These are phyloP conservation scores for Neoarius graeffei DNA, from an alignment of 2,113 vertebrate genomes.

Conservation along the genomic window DNA sequence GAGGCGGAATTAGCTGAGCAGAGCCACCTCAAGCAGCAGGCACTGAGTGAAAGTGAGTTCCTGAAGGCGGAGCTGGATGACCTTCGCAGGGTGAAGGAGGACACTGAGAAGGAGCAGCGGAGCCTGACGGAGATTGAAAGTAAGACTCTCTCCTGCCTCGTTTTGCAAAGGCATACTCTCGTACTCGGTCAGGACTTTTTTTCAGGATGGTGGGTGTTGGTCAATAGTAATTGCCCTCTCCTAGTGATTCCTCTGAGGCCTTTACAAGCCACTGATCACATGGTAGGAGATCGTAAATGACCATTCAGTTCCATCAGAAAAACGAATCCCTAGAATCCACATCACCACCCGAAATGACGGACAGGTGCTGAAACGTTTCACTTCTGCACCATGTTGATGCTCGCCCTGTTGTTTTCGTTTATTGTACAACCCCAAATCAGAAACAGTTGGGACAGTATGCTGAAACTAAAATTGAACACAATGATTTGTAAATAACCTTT, in stretches of 20 bases:
- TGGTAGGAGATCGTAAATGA: neutral
- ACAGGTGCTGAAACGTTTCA: neutral
- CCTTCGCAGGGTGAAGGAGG: constrained; percentile 84
- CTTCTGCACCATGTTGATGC: neutral
- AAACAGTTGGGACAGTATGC: too few relatives aligned
- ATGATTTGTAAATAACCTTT: too few relatives aligned
- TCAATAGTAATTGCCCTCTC: neutral
- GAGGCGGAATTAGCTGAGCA: constrained; percentile 95
- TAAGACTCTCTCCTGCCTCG: constrained; percentile 62
- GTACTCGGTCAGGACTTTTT: neutral
- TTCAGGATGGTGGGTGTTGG: neutral
- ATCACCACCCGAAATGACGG: neutral
- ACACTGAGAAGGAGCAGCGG: constrained; percentile 93
- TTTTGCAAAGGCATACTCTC: neutral
- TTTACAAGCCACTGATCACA: neutral
- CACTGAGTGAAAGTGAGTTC: constrained; percentile 87
- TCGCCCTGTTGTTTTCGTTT: neutral
- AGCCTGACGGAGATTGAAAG: constrained; percentile 93
- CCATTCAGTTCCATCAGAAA: neutral
- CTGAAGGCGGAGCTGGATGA: constrained; percentile 89
- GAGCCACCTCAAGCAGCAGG: constrained; percentile 89
- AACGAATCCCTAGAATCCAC: neutral
- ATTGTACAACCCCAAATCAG: neutral
- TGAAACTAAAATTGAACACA: too few relatives aligned
- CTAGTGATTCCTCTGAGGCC: neutral